phyloP scores from a whole-genome alignment of 2,113 vertebrate genomes.

The Amblyopsis rosae region DNA sequence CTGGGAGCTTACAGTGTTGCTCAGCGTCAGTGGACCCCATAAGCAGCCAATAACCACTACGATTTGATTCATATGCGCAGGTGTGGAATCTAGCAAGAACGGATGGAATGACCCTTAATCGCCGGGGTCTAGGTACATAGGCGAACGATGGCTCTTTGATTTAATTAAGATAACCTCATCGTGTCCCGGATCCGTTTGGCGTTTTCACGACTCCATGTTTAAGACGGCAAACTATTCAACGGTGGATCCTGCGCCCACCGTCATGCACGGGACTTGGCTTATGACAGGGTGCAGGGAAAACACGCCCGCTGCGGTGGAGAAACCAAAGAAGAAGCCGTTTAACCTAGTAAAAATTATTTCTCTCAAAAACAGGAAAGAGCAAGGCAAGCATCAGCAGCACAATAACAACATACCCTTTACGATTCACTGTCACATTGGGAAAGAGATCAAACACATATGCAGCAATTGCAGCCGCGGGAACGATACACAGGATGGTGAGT shows the following conservation, averaged over 20 bases:
- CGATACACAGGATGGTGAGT: constrained; percentile 93
- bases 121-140: constrained; percentile 63
- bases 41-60: constrained; percentile 15
- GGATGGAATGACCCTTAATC: constrained; percentile 18
- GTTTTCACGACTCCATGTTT: constrained; percentile 59
- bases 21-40: constrained; percentile 29
- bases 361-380: constrained; percentile 80
- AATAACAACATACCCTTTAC: constrained; percentile 91
- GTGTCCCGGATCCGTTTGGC: constrained; percentile 46
- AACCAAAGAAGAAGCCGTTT: constrained; percentile 88
- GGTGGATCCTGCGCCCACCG: constrained; percentile 80
- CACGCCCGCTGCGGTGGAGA: constrained; percentile 79
- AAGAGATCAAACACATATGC: constrained; percentile 99
- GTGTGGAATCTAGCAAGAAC: constrained; percentile 25
- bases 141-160: constrained; percentile 52
- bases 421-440: constrained; percentile 96
- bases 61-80: constrained; percentile 49
- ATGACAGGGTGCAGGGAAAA: constrained; percentile 74
- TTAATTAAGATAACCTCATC: constrained; percentile 52
- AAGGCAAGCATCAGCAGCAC: constrained; percentile 68
- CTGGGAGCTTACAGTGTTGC: constrained; percentile 32
- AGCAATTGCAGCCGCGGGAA: constrained; percentile 97
- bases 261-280: constrained; percentile 78
- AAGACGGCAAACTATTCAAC: constrained; percentile 73
- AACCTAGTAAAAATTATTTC: constrained; percentile 92